These are phyloP conservation scores for Donacobius atricapilla DNA, from an alignment of 2,113 vertebrate species.

Conservation along the genomic window DNA sequence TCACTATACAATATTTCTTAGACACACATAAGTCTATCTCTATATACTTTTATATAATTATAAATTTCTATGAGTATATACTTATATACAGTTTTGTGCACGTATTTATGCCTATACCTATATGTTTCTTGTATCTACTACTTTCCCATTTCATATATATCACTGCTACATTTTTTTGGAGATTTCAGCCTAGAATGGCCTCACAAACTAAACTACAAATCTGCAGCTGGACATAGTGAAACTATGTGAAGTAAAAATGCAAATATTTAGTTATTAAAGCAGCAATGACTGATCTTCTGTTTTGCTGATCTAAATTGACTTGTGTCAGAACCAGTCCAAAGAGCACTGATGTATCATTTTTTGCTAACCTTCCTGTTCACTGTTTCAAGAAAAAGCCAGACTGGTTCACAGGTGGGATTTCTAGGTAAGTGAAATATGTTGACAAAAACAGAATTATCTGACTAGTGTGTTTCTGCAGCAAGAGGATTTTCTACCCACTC, in stretches of 20 bases:
- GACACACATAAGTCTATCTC: neutral
- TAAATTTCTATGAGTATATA: neutral
- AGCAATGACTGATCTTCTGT: neutral
- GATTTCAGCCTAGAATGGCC: neutral
- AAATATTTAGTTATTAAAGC: neutral
- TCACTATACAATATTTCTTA: neutral
- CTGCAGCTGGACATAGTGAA: neutral
- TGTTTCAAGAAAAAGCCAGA: neutral
- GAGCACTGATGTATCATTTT: neutral
- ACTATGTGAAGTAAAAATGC: neutral
- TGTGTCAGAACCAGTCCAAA: neutral
- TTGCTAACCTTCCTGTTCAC: neutral
- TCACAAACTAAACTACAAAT: neutral
- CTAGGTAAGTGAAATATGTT: neutral
- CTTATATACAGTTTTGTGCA: neutral
- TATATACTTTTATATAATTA: neutral
- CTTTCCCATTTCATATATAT: neutral
- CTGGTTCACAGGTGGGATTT: neutral
- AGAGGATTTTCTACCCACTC: neutral
- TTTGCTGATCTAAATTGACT: neutral
- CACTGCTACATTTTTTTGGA: neutral
- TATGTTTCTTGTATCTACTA: neutral
- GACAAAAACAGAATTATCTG: accelerated
- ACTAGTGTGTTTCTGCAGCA: neutral
- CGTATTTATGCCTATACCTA: neutral